Base-by-base conservation (phyloP, 2,888 invertebrate genomes). In the Eupithecia subfuscata region DNA sequence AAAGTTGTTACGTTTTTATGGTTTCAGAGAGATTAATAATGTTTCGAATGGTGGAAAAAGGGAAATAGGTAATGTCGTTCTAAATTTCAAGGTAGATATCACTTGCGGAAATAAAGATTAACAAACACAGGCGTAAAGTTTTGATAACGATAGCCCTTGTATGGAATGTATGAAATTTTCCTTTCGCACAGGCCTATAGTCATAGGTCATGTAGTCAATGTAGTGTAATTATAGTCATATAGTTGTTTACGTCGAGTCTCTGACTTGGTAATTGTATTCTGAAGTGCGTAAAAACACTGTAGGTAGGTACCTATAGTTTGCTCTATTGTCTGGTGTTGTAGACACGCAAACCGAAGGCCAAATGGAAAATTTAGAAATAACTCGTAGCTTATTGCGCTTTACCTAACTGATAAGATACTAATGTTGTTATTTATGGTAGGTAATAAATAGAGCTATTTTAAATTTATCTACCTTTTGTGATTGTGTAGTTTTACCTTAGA, bases 311-410 rank as follows among this genome's bases (percentile, higher is more conserved):
- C n/a, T n/a, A 63, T 3, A 2, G 37, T 65, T 65, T 25, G 43
- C 11, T 37, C 67, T 40, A 72, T 67, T 72, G 75, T 72, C 69
- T 72, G 43, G 71, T 16, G 22, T 6, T 34, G 16, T 40, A 52
- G 70, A 52, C 45, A 63, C 12, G n/a, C 64, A 0, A 48, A 71
- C 52, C 65, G 65, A 75, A 75, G 75, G 75, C 16, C 67, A 25
- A 18, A 25, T 67, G 75, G 70, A 75, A 75, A 60, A 25, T 70
- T 75, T 72, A 30, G 8, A 70, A 73, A 64, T 45, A 48, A 11
- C 34, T 34, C n/a, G 65, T 34, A 11, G 65, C 18, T 65, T 65
- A 65, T 65, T 30, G 34, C 65, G 65, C n/a, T 65, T 37, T 18
- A n/a, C 16, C 30, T 65, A 34, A 37, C 65, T 37, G 48, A 64